Conservation (phyloP, 2,113 vertebrate genomes). For the Chionis minor region DNA sequence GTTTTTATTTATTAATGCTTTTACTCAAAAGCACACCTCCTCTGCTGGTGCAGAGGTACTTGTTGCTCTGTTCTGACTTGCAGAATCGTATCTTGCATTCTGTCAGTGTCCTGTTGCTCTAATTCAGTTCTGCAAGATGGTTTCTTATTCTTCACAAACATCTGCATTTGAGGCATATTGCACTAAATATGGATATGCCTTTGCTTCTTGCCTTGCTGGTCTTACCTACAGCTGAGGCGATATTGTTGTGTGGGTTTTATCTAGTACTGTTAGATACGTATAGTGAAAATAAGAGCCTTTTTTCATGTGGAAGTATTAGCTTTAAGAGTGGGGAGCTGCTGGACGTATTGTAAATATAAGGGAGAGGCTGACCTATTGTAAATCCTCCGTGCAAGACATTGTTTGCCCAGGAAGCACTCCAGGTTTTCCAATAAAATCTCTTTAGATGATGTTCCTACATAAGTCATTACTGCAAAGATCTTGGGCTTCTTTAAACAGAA, state of each 20-base stretch:
- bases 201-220: not conserved
- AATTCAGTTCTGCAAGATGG: not conserved
- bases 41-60: not conserved
- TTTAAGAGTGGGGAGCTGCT: not conserved
- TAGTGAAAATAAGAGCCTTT: not conserved
- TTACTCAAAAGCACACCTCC: not conserved
- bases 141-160: not conserved
- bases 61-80: not conserved
- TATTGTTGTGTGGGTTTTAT: not conserved
- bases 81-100: not conserved
- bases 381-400: not conserved
- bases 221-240: not conserved
- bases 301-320: not conserved
- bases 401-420: not conserved
- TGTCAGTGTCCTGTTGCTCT: not conserved
- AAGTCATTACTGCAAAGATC: not conserved
- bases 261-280: not conserved
- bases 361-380: not conserved
- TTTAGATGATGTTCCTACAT: not conserved
- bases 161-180: not conserved
- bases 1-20: not conserved
- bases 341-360: not conserved
- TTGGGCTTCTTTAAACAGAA: not conserved
- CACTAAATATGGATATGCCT: not conserved
- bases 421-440: not conserved